These are phyloP conservation scores for Atta colombica DNA, from an alignment of 1,140 invertebrate species.

Conservation along the genomic window DNA sequence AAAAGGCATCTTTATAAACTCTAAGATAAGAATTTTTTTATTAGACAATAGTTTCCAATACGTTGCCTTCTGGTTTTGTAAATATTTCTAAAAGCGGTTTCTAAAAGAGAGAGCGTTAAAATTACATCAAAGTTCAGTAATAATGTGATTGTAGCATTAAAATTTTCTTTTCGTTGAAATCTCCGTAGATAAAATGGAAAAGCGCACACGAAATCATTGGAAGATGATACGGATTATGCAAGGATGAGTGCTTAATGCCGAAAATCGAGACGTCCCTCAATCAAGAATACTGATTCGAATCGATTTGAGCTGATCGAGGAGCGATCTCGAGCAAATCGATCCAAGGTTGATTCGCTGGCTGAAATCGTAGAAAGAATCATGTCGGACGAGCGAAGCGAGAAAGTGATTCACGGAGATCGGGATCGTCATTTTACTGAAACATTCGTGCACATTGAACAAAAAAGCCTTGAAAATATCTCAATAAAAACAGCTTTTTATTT, in stretches of 20 bases:
- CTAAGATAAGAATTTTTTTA: background rate
- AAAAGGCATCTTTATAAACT: background rate
- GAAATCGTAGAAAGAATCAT: conserved; percentile 72
- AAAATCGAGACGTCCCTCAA: conserved; percentile 72
- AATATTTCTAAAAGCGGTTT: background rate
- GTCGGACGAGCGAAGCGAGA: conserved; percentile 75
- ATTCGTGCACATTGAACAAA: conserved; percentile 48
- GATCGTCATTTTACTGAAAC: conserved; percentile 76
- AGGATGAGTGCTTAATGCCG: conserved; percentile 47
- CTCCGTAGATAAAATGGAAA: conserved; percentile 3
- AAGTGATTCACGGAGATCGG: conserved; percentile 71
- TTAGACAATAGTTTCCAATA: background rate
- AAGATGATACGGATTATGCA: background rate
- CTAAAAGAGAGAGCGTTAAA: background rate
- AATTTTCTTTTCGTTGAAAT: conserved; percentile 2
- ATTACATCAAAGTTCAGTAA: background rate
- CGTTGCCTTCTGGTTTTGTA: background rate
- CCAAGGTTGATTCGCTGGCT: conserved; percentile 69
- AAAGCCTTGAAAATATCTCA: conserved; percentile 48
- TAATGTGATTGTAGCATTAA: background rate
- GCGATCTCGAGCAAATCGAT: conserved; percentile 74
- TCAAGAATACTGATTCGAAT: conserved; percentile 70
- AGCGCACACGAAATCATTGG: background rate
- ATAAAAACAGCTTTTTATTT: conserved; percentile 37
- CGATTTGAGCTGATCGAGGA: conserved; percentile 74